phyloP scores from a whole-genome alignment of 1,140 invertebrate species.

The Thaumatotibia leucotreta region DNA sequence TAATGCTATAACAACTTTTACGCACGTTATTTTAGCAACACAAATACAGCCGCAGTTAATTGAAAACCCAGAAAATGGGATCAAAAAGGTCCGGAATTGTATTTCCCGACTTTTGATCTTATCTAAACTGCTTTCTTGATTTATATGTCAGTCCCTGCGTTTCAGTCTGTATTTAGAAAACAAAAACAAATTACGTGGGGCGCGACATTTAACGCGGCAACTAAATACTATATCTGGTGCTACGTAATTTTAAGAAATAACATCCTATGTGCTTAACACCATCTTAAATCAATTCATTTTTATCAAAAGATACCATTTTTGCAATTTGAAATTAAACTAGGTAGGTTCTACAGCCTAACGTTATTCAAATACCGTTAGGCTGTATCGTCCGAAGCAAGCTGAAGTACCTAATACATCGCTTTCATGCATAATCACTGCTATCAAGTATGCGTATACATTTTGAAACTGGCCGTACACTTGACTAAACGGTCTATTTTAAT shows the following conservation, averaged over 20 bases:
- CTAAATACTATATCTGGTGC: background rate
- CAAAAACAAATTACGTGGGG: background rate
- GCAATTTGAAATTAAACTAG: too few relatives aligned
- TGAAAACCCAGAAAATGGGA: background rate
- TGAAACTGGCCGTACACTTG: background rate
- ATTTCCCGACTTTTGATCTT: constrained; percentile 8
- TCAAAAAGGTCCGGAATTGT: constrained; percentile 6
- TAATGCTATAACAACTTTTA: too few relatives aligned
- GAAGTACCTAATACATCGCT: too few relatives aligned
- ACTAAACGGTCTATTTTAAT: background rate
- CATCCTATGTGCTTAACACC: background rate
- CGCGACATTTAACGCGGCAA: background rate
- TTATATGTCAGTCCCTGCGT: background rate
- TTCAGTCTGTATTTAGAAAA: background rate
- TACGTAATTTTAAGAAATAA: background rate
- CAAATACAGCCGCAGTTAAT: background rate
- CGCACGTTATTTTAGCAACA: background rate
- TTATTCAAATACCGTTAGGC: too few relatives aligned
- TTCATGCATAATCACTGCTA: too few relatives aligned
- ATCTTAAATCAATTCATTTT: background rate
- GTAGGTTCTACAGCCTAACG: too few relatives aligned
- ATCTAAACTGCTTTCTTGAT: constrained; percentile 9
- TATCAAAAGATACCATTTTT: too few relatives aligned
- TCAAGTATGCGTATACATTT: too few relatives aligned
- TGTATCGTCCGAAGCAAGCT: too few relatives aligned